Percentiles rank a stretch among this genome's conserved stretches.
These are phyloP conservation scores for Barypeithes pellucidus DNA, from an alignment of 2,888 invertebrate genomes.

Conservation along the genomic window DNA sequence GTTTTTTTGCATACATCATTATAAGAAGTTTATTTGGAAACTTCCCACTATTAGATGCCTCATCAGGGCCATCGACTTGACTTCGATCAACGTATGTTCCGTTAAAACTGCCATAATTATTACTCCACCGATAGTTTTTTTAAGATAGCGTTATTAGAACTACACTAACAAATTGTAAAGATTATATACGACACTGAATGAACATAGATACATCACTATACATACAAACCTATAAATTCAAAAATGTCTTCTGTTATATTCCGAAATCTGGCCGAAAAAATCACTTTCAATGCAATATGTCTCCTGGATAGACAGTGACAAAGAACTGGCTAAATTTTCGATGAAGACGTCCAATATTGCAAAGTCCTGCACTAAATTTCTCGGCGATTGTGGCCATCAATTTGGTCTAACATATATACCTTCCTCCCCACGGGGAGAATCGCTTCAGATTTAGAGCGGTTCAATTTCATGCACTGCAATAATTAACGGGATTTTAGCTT, in stretches of 20 bases:
- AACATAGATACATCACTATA: too few species aligned
- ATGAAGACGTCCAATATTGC: constrained; percentile 46
- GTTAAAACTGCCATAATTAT: too few species aligned
- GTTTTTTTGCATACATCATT: too few species aligned
- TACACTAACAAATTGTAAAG: too few species aligned
- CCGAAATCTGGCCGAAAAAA: not conserved
- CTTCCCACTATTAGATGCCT: too few species aligned
- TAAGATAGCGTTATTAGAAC: too few species aligned
- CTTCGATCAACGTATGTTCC: too few species aligned
- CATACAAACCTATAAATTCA: too few species aligned
- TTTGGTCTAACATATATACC: constrained; percentile 45
- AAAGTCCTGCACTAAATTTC: constrained; percentile 40
- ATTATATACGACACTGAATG: too few species aligned
- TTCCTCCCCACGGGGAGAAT: constrained; percentile 37
- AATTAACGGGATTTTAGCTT: constrained; percentile 35
- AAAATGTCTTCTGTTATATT: not conserved
- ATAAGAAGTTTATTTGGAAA: too few species aligned
- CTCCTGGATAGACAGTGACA: constrained; percentile 37
- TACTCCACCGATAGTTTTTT: too few species aligned
- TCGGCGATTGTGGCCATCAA: constrained; percentile 44
- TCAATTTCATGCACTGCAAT: constrained; percentile 29
- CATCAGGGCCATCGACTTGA: too few species aligned
- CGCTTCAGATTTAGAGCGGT: constrained; percentile 37
- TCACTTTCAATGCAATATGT: constrained; percentile 29
- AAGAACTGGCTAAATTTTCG: constrained; percentile 34